A percentile compares a stretch with the other conserved stretches of the same genome.
Conservation (phyloP, 2,113 vertebrate species). For the Takifugu bimaculatus region DNA sequence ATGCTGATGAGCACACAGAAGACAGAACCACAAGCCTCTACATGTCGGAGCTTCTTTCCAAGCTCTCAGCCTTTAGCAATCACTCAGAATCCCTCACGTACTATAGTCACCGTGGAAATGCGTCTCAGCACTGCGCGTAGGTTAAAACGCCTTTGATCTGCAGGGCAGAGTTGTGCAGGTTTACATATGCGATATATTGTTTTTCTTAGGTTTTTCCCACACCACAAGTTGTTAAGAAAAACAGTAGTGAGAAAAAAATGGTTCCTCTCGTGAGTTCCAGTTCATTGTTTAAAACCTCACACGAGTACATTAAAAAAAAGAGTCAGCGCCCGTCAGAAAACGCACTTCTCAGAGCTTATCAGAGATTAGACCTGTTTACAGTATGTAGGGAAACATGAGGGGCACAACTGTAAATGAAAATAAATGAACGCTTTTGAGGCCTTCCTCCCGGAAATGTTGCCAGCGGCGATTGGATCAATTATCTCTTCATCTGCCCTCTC, state of each 20-base stretch:
- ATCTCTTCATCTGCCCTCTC: conserved; percentile 36
- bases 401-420: neutral
- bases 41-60: conserved; percentile 35
- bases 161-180: too few relatives aligned
- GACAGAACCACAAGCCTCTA: conserved; percentile 34
- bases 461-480: conserved; percentile 25
- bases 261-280: too few relatives aligned
- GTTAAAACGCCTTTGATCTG: neutral
- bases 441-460: conserved; percentile 20
- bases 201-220: neutral
- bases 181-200: neutral
- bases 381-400: neutral
- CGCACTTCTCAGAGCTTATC: too few relatives aligned
- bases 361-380: neutral
- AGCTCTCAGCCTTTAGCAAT: conserved; percentile 20
- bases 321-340: too few relatives aligned
- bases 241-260: neutral
- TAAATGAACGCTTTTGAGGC: conserved; percentile 10
- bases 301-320: too few relatives aligned
- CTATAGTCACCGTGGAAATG: neutral
- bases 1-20: conserved; percentile 18
- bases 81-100: neutral
- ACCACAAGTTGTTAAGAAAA: neutral
- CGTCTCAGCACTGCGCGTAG: neutral
- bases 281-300: too few relatives aligned